phyloP scores from a whole-genome alignment of 1,140 invertebrate genomes.

The Neodiprion fabricii region DNA sequence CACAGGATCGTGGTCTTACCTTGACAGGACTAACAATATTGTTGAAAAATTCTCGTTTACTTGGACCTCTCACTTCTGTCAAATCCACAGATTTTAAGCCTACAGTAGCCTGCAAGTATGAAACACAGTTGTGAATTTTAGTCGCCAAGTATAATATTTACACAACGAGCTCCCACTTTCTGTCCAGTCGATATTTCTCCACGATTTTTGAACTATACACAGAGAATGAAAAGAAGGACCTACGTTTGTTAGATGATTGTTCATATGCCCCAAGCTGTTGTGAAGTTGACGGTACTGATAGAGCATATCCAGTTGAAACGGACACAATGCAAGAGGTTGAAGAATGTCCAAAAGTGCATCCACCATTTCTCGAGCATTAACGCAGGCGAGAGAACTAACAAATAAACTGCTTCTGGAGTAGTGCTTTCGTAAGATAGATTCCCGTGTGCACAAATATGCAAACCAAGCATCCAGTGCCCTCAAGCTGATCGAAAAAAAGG shows the following conservation, averaged over 20 bases:
- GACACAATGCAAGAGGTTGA: conserved; percentile 76
- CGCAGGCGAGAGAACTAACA: conserved; percentile 70
- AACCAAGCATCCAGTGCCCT: conserved; percentile 86
- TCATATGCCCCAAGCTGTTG: conserved; percentile 75
- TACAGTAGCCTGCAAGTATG: conserved; percentile 24
- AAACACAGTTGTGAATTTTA: conserved; percentile 39
- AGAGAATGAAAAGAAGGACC: conserved; percentile 37
- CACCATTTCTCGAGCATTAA: conserved; percentile 69
- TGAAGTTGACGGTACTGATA: conserved; percentile 81
- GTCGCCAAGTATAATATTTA: conserved; percentile 41
- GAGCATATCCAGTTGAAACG: conserved; percentile 81
- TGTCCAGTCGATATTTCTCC: conserved; percentile 37
- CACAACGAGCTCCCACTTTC: conserved; percentile 42
- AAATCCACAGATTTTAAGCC: conserved; percentile 42
- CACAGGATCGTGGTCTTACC: conserved; percentile 72
- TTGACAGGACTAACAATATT: conserved; percentile 60
- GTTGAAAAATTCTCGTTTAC: conserved; percentile 56
- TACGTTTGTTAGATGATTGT: conserved; percentile 62
- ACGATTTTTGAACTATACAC: conserved; percentile 50
- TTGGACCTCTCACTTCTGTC: conserved; percentile 60
- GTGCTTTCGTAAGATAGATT: conserved; percentile 82
- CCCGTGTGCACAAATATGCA: conserved; percentile 80
- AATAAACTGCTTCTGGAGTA: conserved; percentile 77
- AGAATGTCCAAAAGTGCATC: conserved; percentile 77
- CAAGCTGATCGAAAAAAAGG: conserved; percentile 64